Evolutionary conservation across 2,888 invertebrate species (phyloP), one percentile per base, ranked within the genome.

Genomic region (Hylaea fasciaria): DNA sequence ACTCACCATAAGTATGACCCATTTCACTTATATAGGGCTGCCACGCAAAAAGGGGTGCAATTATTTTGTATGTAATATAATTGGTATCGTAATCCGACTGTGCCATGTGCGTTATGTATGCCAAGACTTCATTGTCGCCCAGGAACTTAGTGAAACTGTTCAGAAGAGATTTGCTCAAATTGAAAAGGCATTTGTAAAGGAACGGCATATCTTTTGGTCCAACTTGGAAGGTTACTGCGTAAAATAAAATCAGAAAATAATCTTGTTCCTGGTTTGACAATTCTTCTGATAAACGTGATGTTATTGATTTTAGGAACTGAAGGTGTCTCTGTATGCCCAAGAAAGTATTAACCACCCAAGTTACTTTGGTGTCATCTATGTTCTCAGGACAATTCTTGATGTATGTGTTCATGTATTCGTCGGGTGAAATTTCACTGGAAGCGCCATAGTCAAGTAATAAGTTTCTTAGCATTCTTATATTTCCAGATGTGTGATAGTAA

Each of bases 1-100:
- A 82, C 66, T 85, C 83, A 5, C 80, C 78, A 69, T 87, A 91
- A 50, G 54, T 85, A 59, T 86, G 81, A 17, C 74, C 83, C 86
- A 91, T 89, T 78, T 91, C 86, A 69, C 83, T 83, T 22, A 92
- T 85, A 58, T 83, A 86, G 8, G 91, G 90, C 66, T 91, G 91
- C 91, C 91, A 91, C 40, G 78, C 74, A 69, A 93, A 81, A 29
- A 94, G 77, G 0, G 94, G 93, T 41, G 78, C 74, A 17, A 93
- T 82, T 47, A 94, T 91, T 64, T 89, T 88, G 40, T 92, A 85
- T 3, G 93, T 82, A 17, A 93, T 86, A 68, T 89, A 94, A 32
- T 80, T 84, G 43, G 89, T 88, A 59, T 93, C 94, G 69, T 93
- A 94, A 68, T 83, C 73, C 43, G 75, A 68, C 69, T 92, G 89